Conservation (phyloP, 2,888 invertebrate genomes). For the Lacanobia oleracea region DNA sequence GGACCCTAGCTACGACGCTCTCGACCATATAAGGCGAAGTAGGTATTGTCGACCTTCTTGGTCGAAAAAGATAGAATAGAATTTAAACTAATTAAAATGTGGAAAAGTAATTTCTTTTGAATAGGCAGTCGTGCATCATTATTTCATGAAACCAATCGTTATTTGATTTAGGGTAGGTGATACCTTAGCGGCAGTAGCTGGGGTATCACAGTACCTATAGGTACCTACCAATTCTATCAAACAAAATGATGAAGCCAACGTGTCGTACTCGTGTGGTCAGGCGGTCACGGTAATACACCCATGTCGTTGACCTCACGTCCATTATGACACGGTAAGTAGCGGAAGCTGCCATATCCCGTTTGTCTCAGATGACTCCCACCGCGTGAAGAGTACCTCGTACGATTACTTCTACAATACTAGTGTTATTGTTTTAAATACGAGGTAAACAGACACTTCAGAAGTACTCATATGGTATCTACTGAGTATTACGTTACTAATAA, state of each 20-base stretch:
- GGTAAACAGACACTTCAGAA: constrained; percentile 5
- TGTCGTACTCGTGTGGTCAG: constrained; percentile 1
- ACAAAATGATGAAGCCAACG: constrained; percentile 1
- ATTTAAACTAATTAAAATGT: too few relatives aligned
- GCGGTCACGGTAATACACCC: constrained; percentile 17
- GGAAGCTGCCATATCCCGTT: constrained; percentile 45
- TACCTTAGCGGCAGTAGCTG: too few relatives aligned
- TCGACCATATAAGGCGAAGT: too few relatives aligned
- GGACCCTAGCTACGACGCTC: too few relatives aligned
- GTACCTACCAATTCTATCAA: too few relatives aligned
- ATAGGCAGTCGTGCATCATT: too few relatives aligned
- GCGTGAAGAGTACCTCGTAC: constrained; percentile 5
- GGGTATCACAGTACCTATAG: too few relatives aligned
- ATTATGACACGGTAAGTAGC: constrained; percentile 19
- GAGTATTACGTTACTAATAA: not conserved
- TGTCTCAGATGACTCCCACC: constrained; percentile 20
- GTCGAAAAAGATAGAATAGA: too few relatives aligned
- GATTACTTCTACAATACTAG: not conserved
- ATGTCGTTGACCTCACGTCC: constrained; percentile 40
- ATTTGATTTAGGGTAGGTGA: too few relatives aligned
- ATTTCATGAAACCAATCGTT: too few relatives aligned
- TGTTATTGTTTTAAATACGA: constrained; percentile 11
- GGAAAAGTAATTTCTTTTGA: too few relatives aligned
- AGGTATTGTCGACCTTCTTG: too few relatives aligned
- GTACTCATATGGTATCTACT: not conserved